phyloP scores from a whole-genome alignment of 2,888 invertebrate species.

The Eledona agricola region DNA sequence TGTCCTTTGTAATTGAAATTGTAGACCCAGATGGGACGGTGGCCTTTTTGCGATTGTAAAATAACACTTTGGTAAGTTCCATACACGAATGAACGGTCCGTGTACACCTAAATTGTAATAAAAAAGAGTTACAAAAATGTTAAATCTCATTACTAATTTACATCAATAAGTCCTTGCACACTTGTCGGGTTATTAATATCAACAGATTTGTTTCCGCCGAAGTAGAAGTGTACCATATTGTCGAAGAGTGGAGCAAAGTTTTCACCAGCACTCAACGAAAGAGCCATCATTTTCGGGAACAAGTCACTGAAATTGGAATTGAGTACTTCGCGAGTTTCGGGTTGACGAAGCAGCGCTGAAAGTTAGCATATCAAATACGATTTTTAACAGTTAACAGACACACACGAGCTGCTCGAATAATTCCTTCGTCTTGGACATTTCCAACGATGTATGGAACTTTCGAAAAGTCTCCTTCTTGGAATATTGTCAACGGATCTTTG shows the following conservation, averaged over 20 bases:
- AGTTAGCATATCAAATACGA: conserved; percentile 15
- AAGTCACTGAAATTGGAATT: conserved; percentile 49
- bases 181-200: conserved; percentile 43
- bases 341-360: conserved; percentile 49
- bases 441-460: conserved; percentile 65
- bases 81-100: conserved; percentile 64
- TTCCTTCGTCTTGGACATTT: conserved; percentile 64
- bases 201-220: conserved; percentile 42
- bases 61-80: conserved; percentile 60
- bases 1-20: conserved; percentile 63
- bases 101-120: conserved; percentile 64
- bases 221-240: conserved; percentile 48
- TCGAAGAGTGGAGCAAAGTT: conserved; percentile 42
- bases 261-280: conserved; percentile 43
- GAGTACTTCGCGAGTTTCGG: conserved; percentile 41
- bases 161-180: conserved; percentile 52
- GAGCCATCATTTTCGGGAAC: conserved; percentile 45
- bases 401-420: conserved; percentile 62
- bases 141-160: no score
- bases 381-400: conserved; percentile 24
- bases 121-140: no score
- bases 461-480: conserved; percentile 59
- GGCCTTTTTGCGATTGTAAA: conserved; percentile 53
- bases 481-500: conserved; percentile 59
- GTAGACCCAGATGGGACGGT: conserved; percentile 63